phyloP scores from a whole-genome alignment of 1,140 invertebrate species.

The Calosoma granatense region DNA sequence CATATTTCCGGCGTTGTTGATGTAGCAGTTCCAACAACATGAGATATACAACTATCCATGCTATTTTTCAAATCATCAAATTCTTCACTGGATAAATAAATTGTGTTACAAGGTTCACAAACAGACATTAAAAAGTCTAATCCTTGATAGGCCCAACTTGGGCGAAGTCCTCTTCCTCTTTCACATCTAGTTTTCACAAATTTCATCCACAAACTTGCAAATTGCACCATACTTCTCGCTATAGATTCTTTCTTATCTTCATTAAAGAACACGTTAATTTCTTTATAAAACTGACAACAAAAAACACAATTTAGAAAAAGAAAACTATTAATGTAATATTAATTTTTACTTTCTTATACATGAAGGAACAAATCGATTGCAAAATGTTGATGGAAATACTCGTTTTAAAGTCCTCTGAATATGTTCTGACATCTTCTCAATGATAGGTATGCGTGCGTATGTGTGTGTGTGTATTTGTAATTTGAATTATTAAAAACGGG shows the following conservation, averaged over 20 bases:
- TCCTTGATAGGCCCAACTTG: slow-evolving; percentile 76
- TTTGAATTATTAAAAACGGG: too few species aligned
- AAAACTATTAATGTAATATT: not conserved
- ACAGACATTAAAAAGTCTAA: slow-evolving; percentile 74
- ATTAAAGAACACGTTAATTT: slow-evolving; percentile 44
- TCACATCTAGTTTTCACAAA: slow-evolving; percentile 77
- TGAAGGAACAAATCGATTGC: too few species aligned
- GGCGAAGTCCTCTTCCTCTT: slow-evolving; percentile 66
- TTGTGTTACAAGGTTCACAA: slow-evolving; percentile 70
- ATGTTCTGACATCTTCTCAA: too few species aligned
- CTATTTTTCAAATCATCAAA: slow-evolving; percentile 49
- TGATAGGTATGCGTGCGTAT: too few species aligned
- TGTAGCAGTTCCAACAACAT: slow-evolving; percentile 60
- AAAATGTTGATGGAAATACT: too few species aligned
- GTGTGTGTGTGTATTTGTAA: slow-evolving; percentile 1
- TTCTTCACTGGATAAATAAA: slow-evolving; percentile 59
- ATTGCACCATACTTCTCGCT: slow-evolving; percentile 47
- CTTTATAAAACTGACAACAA: slow-evolving; percentile 64
- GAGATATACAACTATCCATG: slow-evolving; percentile 56
- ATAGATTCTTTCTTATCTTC: slow-evolving; percentile 22
- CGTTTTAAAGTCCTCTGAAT: too few species aligned
- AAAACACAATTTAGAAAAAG: slow-evolving; percentile 8
- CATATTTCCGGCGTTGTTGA: slow-evolving; percentile 35
- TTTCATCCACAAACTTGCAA: slow-evolving; percentile 78
- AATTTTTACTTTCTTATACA: too few species aligned